phyloP scores from a whole-genome alignment of 1,140 invertebrate species.

The Frieseomelitta varia region DNA sequence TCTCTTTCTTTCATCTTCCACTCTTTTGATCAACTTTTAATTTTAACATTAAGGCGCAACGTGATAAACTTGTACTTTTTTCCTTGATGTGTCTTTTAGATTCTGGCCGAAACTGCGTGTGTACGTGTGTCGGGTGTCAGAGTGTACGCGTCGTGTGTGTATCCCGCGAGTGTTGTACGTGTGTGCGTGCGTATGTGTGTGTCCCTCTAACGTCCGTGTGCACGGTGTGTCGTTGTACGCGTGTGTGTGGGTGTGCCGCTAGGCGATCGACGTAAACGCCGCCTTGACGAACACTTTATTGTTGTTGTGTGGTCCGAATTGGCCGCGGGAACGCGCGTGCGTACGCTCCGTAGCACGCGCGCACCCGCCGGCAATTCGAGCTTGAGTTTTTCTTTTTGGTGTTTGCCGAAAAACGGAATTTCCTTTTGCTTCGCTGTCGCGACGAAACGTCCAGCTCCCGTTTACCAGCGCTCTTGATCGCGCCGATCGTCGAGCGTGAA shows the following conservation, averaged over 20 bases:
- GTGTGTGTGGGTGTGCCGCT: constrained; percentile 66
- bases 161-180: constrained; percentile 28
- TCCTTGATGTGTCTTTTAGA: constrained; percentile 81
- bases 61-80: constrained; percentile 81
- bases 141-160: constrained; percentile 53
- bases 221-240: constrained; percentile 55
- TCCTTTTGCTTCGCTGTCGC: constrained; percentile 61
- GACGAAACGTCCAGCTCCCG: constrained; percentile 16
- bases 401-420: constrained; percentile 77
- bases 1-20: constrained; percentile 50
- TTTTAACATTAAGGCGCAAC: constrained; percentile 81
- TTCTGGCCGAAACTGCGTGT: constrained; percentile 78
- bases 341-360: constrained; percentile 11
- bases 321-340: constrained; percentile 1
- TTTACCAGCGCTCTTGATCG: neutral
- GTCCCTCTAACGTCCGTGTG: constrained; percentile 33
- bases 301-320: constrained; percentile 51
- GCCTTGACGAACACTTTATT: constrained; percentile 64
- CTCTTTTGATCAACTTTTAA: constrained; percentile 80
- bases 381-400: constrained; percentile 64
- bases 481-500: neutral
- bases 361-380: constrained; percentile 42
- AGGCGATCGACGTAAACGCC: constrained; percentile 57
- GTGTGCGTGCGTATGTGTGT: constrained; percentile 28
- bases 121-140: constrained; percentile 59